Base-by-base conservation (phyloP, 1,140 invertebrate species). In the Papilio helenus region DNA sequence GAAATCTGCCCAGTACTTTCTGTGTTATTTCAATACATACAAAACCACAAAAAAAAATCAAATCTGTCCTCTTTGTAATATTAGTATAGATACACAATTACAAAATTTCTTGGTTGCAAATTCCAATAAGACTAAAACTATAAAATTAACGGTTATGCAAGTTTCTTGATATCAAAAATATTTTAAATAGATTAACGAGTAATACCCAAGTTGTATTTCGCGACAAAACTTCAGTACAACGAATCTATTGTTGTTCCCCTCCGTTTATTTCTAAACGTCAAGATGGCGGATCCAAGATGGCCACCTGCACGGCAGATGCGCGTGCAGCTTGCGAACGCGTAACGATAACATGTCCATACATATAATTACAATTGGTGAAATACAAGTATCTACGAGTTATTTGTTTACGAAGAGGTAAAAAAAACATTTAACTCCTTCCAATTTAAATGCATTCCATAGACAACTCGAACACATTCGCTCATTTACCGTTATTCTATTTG, bases 261-360 rank as follows among this genome's bases (percentile, higher is more conserved):
- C 16, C n/a, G 65, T 46, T 42, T 72, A 55, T 55, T 61, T n/a
- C 49, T 34, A 58, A 72, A 58, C 42, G 42, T 74, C 78, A 74
- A n/a, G 42, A 61, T 68, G 51, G 65, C 68, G 76, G 58, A 49
- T 79, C 72, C 76, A 83, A 87, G 76, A 85, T 83, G 81, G 82
- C 74, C 87, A 90, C 86, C 88, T 90, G 89, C 88, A 79, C 76
- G 83, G 85, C 90, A 92, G 90, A 90, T 92, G 90, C 85, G 80
- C 79, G 76, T 76, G 80, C 89, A 91, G 88, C 89, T 90, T 91
- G 89, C 87, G 29, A 68, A 58, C 14, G 46, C 49, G 74, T 39
- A 39, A 39, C 51, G 49, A 79, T 71, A 10, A 18, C 49, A 72
- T 42, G 29, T 76, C 55, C 46, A 34, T 29, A 34, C 26, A 68